These are phyloP conservation scores for Macrobrachium nipponense DNA, from an alignment of 1,140 invertebrate genomes.

Conservation along the genomic window DNA sequence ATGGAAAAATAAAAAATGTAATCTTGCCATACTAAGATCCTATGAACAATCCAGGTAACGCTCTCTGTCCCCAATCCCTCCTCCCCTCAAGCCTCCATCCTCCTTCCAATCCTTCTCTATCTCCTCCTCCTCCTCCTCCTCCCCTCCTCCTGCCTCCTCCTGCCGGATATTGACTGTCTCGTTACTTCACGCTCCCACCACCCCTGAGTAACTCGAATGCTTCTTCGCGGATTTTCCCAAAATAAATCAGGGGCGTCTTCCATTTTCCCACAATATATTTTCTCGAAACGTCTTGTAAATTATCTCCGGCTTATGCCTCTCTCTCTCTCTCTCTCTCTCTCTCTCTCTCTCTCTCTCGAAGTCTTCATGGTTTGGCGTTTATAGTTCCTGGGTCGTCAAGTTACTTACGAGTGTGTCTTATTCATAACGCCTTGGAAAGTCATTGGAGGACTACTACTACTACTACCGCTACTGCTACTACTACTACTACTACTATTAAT, in stretches of 20 bases:
- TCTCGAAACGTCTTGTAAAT: background rate
- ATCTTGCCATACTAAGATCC: too few species aligned
- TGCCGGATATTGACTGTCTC: background rate
- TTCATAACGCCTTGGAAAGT: too few species aligned
- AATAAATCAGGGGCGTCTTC: too few species aligned
- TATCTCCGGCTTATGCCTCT: background rate
- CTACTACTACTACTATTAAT: too few species aligned
- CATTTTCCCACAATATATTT: too few species aligned
- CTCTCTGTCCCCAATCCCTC: too few species aligned
- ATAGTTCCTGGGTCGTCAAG: background rate
- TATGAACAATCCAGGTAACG: too few species aligned
- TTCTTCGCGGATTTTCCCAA: background rate
- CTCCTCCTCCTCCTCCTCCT: background rate
- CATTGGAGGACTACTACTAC: too few species aligned
- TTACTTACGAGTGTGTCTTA: background rate
- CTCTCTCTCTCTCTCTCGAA: background rate
- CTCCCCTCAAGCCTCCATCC: too few species aligned
- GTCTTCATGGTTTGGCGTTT: background rate
- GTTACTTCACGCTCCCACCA: background rate
- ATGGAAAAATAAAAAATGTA: background rate
- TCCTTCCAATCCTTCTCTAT: background rate
- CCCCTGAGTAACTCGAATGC: background rate
- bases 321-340: slow-evolving; percentile 3
- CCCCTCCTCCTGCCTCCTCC: background rate
- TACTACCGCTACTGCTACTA: too few species aligned